phyloP scores from a whole-genome alignment of 2,113 vertebrate species.

The Anoura caudifer region DNA sequence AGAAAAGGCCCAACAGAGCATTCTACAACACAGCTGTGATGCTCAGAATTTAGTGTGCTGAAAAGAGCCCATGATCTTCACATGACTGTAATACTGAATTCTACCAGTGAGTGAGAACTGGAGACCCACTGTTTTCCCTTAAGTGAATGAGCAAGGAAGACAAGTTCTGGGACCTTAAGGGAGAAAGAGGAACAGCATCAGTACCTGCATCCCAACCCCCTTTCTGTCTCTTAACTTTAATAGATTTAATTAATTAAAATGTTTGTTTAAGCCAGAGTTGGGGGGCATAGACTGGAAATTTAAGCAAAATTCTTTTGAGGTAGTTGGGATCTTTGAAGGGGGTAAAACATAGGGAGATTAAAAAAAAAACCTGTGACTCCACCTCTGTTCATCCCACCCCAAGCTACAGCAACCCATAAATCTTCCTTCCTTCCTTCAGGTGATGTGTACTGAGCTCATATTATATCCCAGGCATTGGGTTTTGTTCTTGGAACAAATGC shows the following conservation, averaged over 20 bases:
- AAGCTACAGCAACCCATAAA: not conserved
- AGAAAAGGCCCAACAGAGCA: not conserved
- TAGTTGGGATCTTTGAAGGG: not conserved
- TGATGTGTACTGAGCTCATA: not conserved
- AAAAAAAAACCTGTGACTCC: not conserved
- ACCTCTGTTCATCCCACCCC: not conserved
- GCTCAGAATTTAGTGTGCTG: not conserved
- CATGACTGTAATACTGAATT: not conserved
- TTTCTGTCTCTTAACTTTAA: not conserved
- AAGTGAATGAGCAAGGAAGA: not conserved
- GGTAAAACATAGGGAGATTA: not conserved
- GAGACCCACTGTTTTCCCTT: not conserved
- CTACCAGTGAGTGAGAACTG: not conserved
- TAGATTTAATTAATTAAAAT: not conserved
- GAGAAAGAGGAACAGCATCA: accelerated
- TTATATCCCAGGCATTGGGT: not conserved
- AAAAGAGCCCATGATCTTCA: not conserved
- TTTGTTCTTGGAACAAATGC: not conserved
- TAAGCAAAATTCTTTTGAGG: not conserved
- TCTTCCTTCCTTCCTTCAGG: not conserved
- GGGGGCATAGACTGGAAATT: not conserved
- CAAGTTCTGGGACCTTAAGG: not conserved
- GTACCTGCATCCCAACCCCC: no score
- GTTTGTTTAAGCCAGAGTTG: not conserved
- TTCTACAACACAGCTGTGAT: not conserved